A percentile compares a stretch with the other conserved stretches of the same genome.
Conservation (phyloP, 1,140 invertebrate species). For the Drosophila orena region DNA sequence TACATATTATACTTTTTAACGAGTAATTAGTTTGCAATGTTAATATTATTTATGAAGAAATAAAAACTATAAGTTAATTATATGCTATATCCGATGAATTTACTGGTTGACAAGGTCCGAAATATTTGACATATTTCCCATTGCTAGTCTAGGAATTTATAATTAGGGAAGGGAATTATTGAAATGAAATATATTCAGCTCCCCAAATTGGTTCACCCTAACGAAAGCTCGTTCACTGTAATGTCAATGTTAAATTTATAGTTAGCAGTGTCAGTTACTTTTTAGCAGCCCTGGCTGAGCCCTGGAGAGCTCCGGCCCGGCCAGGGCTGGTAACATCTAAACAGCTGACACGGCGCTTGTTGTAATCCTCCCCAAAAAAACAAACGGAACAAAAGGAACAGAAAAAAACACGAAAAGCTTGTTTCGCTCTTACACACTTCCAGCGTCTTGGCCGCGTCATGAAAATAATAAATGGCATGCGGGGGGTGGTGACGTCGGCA, state of each 20-base stretch:
- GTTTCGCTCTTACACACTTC: constrained; percentile 59
- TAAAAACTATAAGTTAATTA: no score
- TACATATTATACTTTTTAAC: no score
- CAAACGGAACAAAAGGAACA: neutral
- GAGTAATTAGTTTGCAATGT: no score
- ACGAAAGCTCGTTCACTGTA: neutral
- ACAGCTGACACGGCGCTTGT: constrained; percentile 36
- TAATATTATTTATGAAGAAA: no score
- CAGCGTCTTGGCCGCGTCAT: constrained; percentile 62
- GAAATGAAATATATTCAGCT: no score
- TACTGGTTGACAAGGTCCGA: no score
- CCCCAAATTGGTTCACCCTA: neutral
- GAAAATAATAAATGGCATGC: constrained; percentile 37
- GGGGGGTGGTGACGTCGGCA: constrained; percentile 19
- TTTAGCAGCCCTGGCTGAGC: constrained; percentile 19
- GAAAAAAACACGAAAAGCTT: constrained; percentile 58
- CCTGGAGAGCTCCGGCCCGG: no score
- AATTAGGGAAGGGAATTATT: no score
- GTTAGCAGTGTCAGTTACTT: neutral
- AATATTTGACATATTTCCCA: no score
- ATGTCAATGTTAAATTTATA: constrained; percentile 1
- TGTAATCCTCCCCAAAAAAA: constrained; percentile 41
- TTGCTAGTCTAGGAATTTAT: no score
- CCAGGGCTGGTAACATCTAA: constrained; percentile 12
- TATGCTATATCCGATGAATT: no score